Base-by-base conservation (phyloP, 2,797 vertebrate genomes). In the Brachyrhaphis roseni region DNA sequence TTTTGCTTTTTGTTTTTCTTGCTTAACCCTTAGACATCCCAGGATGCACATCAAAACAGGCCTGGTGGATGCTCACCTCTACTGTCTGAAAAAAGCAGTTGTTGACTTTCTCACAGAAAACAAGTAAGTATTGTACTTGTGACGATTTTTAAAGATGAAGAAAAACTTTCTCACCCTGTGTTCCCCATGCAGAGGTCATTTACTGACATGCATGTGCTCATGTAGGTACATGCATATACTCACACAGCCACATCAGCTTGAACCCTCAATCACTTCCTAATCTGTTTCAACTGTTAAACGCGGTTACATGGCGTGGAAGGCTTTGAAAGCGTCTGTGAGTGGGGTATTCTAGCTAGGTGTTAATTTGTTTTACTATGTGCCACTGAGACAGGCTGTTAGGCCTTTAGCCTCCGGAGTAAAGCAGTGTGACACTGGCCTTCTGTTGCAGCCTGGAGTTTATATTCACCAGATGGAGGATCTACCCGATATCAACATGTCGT, bases 31-130 rank as follows among this genome's bases (percentile, higher is more conserved):
- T 94, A 99, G 98, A 92, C 96, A 99, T 91, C 97, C 98, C 74
- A 96, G 97, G 89, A 97, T 99, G 94, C 97, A 96, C 90, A 98
- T 99, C 91, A 98, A 97, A 91, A 98, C 98, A 3, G 97, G 97
- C 39, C 96, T 99, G 0, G 95, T 97, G 88, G 98, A 99, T 49
- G 98, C 98, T 86, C 98, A 99, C 90, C 97, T 99, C 78, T 99
- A 99, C 94, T 99, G 98, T 91, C 93, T 99, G 94, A 99, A 98
- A 94, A 99, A 97, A 93, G 97, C 96, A 0, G 96, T 99, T 80
- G 94, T 99, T 81, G 98, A 99, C 89, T 99, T 99, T 90, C 95
- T 97, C 13, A 83, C 89, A 18, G 94, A 95, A 71, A 96, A 96
- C 92, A 96, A 96, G 95, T 96, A 87, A 93, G 94, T 93, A 68